Evolutionary conservation across 2,888 invertebrate genomes (phyloP).

Genomic region (Protonemura montana): DNA sequence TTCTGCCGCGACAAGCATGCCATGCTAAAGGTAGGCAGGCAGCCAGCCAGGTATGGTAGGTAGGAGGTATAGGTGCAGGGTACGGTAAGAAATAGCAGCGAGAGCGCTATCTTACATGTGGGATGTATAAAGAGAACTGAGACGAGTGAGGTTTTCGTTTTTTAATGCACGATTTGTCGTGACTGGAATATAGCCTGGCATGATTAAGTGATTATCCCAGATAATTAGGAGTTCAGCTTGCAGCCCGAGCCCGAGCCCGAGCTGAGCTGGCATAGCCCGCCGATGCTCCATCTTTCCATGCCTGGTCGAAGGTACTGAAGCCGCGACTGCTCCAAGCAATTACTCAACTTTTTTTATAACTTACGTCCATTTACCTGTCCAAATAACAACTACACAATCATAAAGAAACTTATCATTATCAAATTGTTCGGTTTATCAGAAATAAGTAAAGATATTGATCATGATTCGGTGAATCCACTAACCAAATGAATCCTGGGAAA

Average conservation of each 20-base stretch:
- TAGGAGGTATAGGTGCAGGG: neutral
- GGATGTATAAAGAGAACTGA: neutral
- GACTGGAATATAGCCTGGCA: conserved; percentile 47
- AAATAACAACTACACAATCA: conserved; percentile 31
- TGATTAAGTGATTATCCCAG: conserved; percentile 49
- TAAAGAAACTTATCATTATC: conserved; percentile 26
- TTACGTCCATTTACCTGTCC: conserved; percentile 34
- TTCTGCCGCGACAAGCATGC: neutral
- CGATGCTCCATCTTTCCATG: neutral
- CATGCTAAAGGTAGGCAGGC: neutral
- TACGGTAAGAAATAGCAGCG: no score
- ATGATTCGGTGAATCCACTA: neutral
- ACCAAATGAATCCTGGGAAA: neutral
- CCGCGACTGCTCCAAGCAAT: neutral
- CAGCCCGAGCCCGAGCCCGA: conserved; percentile 7
- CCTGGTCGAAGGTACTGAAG: no score
- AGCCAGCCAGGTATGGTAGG: neutral
- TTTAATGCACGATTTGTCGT: conserved; percentile 46
- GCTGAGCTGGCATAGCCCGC: conserved; percentile 21
- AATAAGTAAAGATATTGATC: neutral
- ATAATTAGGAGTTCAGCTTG: conserved; percentile 47
- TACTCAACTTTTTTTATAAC: conserved; percentile 30
- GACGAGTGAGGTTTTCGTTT: conserved; percentile 16
- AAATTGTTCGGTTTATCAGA: neutral
- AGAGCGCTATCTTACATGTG: neutral